These are phyloP conservation scores for Ceratosolen fusciceps DNA, from an alignment of 1,140 invertebrate genomes.

Conservation along the genomic window DNA sequence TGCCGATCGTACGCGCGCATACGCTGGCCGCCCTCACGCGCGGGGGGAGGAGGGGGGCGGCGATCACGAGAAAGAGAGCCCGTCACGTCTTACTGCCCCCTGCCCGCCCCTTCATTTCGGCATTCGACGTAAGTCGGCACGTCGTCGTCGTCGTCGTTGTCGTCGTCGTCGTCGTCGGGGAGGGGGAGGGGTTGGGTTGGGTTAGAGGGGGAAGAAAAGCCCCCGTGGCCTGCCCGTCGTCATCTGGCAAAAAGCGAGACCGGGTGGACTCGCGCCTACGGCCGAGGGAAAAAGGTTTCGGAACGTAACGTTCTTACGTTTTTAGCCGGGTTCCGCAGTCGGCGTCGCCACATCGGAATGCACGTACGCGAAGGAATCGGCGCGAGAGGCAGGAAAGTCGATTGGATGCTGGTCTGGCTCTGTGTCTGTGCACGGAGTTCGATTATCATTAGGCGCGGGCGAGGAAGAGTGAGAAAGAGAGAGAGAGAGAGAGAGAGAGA, in stretches of 20 bases:
- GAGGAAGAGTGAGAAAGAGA: background rate
- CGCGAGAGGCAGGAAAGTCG: background rate
- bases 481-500: slow-evolving; percentile 7
- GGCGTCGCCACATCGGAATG: background rate
- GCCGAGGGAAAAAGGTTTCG: background rate
- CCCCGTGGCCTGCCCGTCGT: too few species aligned
- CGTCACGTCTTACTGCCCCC: too few species aligned
- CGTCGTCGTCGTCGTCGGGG: too few species aligned
- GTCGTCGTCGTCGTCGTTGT: too few species aligned
- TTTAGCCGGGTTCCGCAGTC: background rate
- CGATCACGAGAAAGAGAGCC: too few species aligned
- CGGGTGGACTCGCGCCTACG: background rate
- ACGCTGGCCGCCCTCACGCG: too few species aligned
- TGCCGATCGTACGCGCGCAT: too few species aligned
- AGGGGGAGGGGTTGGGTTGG: too few species aligned
- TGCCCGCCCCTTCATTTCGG: too few species aligned
- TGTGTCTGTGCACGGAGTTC: background rate
- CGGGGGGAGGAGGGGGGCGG: too few species aligned
- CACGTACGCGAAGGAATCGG: background rate
- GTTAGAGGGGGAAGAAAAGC: too few species aligned
- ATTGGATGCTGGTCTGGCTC: background rate
- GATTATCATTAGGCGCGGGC: slow-evolving; percentile 16
- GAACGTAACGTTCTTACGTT: background rate
- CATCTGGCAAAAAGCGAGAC: background rate
- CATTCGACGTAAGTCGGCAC: background rate